Base-by-base conservation (phyloP, 2,888 invertebrate genomes). In the Dorcus parallelipipedus region DNA sequence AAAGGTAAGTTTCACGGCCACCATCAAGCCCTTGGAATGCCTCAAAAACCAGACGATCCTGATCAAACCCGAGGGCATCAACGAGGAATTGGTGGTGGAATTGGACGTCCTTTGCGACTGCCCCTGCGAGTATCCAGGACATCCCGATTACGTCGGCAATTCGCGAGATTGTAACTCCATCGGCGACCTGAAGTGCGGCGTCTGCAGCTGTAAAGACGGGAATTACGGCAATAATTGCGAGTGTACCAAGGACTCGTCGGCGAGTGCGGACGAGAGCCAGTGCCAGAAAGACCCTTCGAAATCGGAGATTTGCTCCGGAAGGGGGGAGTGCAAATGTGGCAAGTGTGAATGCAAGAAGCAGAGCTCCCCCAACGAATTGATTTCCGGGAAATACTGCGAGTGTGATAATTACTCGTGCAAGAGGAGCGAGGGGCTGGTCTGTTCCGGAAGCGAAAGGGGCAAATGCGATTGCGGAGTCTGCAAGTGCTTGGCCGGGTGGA, bases 361-460 rank as follows among this genome's bases (percentile, higher is more conserved):
- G n/a, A 81, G 61, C 81, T 33, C 26, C 26, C 3, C 26, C 6
- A 7, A 7, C 26, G 26, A 33, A 33, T 7, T 33, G 6, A 33
- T 33, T 33, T 33, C 3, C 26, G 90, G 91, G 0, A 71, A 82
- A 56, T 90, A 80, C 72, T 95, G 95, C 71, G 84, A 95, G 67
- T 91, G 92, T 72, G 88, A 91, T 73, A 85, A 87, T 72, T 86
- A 84, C 71, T 88, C 89, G 50, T 94, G 93, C 72, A 82, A 81
- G 38, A 59, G 83, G 26, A 74, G 80, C 39, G 73, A 74, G 1
- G 74, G 78, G 2, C 68, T 74, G 33, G 70, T 83, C 40, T 84
- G 85, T 64, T 76, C 81, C 1, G 85, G 85, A 1, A 79, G 78
- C 41, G 52, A 59, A 14, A 48, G 49, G 10, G 91, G 91, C 40